These are phyloP conservation scores for Macroramphosus scolopax DNA, from an alignment of 2,797 vertebrate species.

Conservation along the genomic window DNA sequence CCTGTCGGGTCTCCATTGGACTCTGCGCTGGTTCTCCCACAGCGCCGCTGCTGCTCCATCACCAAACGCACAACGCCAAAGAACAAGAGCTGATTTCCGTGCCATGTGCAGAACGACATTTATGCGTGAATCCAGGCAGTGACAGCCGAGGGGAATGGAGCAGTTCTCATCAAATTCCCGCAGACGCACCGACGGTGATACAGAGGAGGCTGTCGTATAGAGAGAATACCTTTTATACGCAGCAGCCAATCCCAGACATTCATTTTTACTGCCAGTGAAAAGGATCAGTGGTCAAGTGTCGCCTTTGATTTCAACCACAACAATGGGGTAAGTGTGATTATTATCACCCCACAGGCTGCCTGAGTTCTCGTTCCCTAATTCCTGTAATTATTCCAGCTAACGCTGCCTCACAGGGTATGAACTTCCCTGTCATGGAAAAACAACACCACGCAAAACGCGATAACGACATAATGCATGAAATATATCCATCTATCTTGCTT, in stretches of 20 bases:
- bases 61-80: conserved; percentile 32
- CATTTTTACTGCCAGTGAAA: conserved; percentile 35
- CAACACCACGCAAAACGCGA: conserved; percentile 25
- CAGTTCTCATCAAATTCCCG: conserved; percentile 69
- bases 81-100: conserved; percentile 29
- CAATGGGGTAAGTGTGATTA: conserved; percentile 75
- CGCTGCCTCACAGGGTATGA: conserved; percentile 33
- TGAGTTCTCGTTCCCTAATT: conserved; percentile 18
- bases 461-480: conserved; percentile 33
- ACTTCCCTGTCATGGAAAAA: conserved; percentile 50
- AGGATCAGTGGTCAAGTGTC: conserved; percentile 51
- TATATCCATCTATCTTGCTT: conserved; percentile 1
- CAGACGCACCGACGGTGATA: conserved; percentile 62
- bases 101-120: conserved; percentile 67
- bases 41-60: conserved; percentile 36
- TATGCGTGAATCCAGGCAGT: conserved; percentile 62
- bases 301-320: conserved; percentile 57
- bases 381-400: conserved; percentile 42
- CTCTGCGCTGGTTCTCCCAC: conserved; percentile 43
- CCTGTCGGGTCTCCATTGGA: conserved; percentile 46
- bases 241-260: conserved; percentile 51
- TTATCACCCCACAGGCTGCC: conserved; percentile 26
- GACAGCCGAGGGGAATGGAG: conserved; percentile 66
- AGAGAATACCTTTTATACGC: conserved; percentile 63
- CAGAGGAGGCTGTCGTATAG: conserved; percentile 56